Evolutionary conservation across 2,797 vertebrate species (phyloP), one percentile per base, ranked within the genome.

Genomic region (Enoplosus armatus): DNA sequence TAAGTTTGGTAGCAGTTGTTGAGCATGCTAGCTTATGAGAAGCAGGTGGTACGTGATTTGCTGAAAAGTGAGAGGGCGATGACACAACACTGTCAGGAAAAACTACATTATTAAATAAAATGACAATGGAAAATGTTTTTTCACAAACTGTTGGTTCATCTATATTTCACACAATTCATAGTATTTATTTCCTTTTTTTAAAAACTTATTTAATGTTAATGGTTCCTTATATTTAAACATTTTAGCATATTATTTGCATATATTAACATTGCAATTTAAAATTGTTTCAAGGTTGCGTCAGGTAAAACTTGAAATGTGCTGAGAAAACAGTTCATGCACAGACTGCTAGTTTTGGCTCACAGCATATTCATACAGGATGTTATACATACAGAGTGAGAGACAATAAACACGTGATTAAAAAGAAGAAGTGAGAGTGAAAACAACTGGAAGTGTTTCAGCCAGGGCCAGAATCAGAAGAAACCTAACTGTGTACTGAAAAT

Each of bases 201-300:
- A n/a, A n/a, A n/a, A 51, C n/a, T 26, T 14, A 6, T 29, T 54
- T 54, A 54, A 54, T 18, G 6, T 7, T 27, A 26, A 27, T 16
- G 55, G 39, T 62, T 22, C 20, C 26, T n/a, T 22, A 63, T 27
- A 47, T 6, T 63, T 18, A 65, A 39, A 81, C 80, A 50, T 53
- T 67, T 79, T 58, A 43, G 24, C 37, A 61, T 67, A 11, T 10
- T 6, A 62, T 86, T 73, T 70, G 18, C 35, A 56, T 48, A 58
- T n/a, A 67, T 82, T 73, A 48, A 8, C 26, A 37, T 60, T 12
- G 10, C 3, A 68, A 61, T 66, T 53, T 50, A 66, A 45, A 47
- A 54, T 70, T 15, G 29, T 39, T 77, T 51, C n/a, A 65, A 67
- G 35, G 45, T 68, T 27, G 31, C 3, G 1, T 35, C 33, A 48